Percentiles rank a stretch among this genome's conserved stretches.
phyloP scores from a whole-genome alignment of 1,140 invertebrate genomes.

The Olivierus martensii region DNA sequence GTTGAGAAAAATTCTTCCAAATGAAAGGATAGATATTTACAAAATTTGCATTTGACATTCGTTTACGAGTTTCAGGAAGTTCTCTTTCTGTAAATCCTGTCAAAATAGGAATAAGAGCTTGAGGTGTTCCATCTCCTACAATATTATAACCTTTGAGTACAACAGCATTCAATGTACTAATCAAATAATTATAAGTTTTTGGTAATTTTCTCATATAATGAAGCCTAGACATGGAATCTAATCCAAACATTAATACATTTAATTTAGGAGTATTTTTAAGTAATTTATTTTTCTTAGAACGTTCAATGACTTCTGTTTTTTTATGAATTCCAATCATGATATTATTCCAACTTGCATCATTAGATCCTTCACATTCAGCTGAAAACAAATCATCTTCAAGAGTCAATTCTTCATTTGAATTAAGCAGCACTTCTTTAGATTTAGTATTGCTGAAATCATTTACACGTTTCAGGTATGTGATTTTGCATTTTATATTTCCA shows the following conservation, averaged over 20 bases:
- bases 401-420: not conserved
- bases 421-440: not conserved
- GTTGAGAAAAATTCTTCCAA: conserved; percentile 55
- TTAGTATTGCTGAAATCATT: conserved; percentile 4
- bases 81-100: conserved; percentile 75
- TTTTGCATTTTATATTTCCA: conserved; percentile 6
- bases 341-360: conserved; percentile 41
- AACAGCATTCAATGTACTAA: conserved; percentile 46
- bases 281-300: conserved; percentile 37
- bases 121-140: conserved; percentile 86
- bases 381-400: conserved; percentile 45
- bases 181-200: conserved; percentile 60
- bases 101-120: conserved; percentile 78
- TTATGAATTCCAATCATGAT: conserved; percentile 41
- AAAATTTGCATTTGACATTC: conserved; percentile 46
- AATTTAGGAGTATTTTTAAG: conserved; percentile 38
- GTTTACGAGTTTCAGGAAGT: conserved; percentile 66
- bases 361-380: conserved; percentile 38
- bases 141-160: conserved; percentile 77
- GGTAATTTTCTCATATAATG: conserved; percentile 75
- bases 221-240: conserved; percentile 78
- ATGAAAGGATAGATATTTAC: conserved; percentile 70
- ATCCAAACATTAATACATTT: conserved; percentile 77
- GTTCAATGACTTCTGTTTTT: conserved; percentile 32
- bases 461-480: conserved; percentile 7